phyloP scores from a whole-genome alignment of 2,888 invertebrate species.

The Rosalia funebris region DNA sequence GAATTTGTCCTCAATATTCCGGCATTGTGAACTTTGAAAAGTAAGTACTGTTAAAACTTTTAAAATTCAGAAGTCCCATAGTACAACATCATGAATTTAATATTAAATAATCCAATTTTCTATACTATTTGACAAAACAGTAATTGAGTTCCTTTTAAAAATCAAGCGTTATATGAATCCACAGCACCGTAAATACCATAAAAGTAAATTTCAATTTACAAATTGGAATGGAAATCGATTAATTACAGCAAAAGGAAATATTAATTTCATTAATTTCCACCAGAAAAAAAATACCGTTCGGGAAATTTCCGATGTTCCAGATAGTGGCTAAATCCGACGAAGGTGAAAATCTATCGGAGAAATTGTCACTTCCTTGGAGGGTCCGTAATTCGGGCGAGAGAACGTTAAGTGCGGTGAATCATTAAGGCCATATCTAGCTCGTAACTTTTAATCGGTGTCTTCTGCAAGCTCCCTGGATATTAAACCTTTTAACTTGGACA shows the following conservation, averaged over 20 bases:
- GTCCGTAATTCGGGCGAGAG: conserved; percentile 18
- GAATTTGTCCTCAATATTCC: too few species aligned
- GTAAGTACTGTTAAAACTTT: too few species aligned
- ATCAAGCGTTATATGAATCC: too few species aligned
- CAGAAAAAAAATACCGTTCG: background rate
- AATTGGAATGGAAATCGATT: background rate
- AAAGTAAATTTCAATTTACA: too few species aligned
- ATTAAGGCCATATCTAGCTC: conserved; percentile 44
- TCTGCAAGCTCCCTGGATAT: conserved; percentile 46
- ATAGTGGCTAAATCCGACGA: background rate
- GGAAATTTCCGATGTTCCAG: background rate
- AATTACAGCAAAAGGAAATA: background rate
- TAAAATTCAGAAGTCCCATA: too few species aligned
- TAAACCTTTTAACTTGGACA: conserved; percentile 49
- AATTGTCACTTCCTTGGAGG: conserved; percentile 29
- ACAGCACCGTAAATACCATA: too few species aligned
- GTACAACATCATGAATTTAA: too few species aligned
- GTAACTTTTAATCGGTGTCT: conserved; percentile 51
- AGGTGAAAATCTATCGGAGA: conserved; percentile 24
- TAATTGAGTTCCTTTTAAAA: too few species aligned
- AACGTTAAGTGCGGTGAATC: conserved; percentile 37
- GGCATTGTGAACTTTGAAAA: too few species aligned
- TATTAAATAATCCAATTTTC: too few species aligned
- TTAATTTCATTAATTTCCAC: conserved; percentile 10
- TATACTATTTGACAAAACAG: too few species aligned